phyloP scores from a whole-genome alignment of 2,113 vertebrate species.

The Thunnus thynnus region DNA sequence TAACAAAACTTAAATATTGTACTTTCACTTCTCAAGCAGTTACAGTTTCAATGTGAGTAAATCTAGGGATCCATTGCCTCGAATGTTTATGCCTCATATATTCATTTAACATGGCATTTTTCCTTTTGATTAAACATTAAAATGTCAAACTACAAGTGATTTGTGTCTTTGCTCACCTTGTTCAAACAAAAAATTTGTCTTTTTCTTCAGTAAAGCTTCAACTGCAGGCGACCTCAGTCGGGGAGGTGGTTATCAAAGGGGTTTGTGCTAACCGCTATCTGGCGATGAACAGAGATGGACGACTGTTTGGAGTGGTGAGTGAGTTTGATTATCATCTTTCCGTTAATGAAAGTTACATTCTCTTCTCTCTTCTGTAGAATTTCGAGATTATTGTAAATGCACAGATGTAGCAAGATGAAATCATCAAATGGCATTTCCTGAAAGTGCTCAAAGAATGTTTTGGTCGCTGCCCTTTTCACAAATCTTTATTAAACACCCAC shows the following conservation, averaged over 20 bases:
- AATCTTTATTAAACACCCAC: neutral
- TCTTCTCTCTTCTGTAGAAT: neutral
- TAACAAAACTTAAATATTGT: no score
- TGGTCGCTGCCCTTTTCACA: neutral
- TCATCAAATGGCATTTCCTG: neutral
- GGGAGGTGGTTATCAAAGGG: constrained; percentile 96
- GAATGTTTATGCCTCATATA: neutral
- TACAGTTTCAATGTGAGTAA: no score
- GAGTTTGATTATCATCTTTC: neutral
- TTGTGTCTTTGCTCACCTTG: constrained; percentile 3
- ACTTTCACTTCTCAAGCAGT: no score
- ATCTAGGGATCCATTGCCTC: neutral
- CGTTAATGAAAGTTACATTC: neutral
- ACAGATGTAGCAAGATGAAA: neutral
- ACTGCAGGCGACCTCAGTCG: constrained; percentile 94
- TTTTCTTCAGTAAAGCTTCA: constrained; percentile 91
- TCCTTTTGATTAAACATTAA: neutral
- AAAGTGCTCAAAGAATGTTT: neutral
- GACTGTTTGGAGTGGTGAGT: constrained; percentile 93
- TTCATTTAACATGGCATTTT: neutral
- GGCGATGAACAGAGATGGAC: constrained; percentile 95
- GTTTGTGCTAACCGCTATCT: constrained; percentile 94
- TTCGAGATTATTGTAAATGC: neutral
- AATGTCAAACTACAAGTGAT: neutral
- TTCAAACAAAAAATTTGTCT: neutral